Evolutionary conservation across 2,888 invertebrate species (phyloP).

Genomic region (Dione juno): DNA sequence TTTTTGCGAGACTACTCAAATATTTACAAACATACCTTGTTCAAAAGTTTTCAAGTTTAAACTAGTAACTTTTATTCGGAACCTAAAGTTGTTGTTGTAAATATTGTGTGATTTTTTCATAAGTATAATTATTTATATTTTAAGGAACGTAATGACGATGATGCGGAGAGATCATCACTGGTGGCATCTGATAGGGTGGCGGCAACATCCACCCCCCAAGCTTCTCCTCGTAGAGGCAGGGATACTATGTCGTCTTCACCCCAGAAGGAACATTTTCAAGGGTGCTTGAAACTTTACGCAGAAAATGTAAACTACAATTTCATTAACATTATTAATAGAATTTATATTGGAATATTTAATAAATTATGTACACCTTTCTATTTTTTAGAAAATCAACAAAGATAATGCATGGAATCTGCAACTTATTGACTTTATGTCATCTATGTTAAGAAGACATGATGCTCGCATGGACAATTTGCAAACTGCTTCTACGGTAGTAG

Average conservation of each 20-base stretch:
- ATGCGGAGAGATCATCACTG: constrained; percentile 82
- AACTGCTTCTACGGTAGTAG: constrained; percentile 93
- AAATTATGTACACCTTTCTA: background rate
- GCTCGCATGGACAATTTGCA: constrained; percentile 88
- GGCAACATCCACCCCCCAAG: constrained; percentile 68
- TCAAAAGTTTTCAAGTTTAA: too few species aligned
- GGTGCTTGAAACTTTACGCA: constrained; percentile 90
- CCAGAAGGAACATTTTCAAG: constrained; percentile 88
- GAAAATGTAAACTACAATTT: constrained; percentile 85
- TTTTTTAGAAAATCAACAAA: constrained; percentile 90
- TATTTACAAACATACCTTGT: too few species aligned
- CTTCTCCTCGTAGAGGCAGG: constrained; percentile 57
- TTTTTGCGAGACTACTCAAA: background rate
- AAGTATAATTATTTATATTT: constrained; percentile 36
- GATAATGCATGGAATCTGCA: constrained; percentile 95
- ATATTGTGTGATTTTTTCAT: background rate
- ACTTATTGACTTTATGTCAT: constrained; percentile 92
- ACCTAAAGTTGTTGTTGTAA: background rate
- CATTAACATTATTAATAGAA: too few species aligned
- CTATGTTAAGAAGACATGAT: constrained; percentile 88
- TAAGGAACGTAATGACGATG: constrained; percentile 83
- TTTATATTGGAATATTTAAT: background rate
- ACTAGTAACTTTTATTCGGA: background rate
- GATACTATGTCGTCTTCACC: constrained; percentile 76
- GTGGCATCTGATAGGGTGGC: constrained; percentile 74